Base-by-base conservation (phyloP, 30 jellyfish, hydroid and myxozoan species). In the Hydractinia echinata region DNA sequence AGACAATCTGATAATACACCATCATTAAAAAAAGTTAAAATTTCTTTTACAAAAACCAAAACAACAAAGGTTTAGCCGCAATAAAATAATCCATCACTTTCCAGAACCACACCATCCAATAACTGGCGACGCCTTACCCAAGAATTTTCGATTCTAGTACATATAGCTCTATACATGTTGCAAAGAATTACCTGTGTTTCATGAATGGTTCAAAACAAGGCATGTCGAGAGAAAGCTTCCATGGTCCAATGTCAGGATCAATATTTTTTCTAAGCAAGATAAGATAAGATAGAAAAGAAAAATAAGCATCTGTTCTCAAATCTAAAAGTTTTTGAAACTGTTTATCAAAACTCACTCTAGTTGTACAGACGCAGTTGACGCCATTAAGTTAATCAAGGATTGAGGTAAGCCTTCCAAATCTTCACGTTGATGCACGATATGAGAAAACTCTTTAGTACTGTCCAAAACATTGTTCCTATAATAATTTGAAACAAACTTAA, bases 161-260 rank as follows among this genome's bases (percentile, higher is more conserved):
- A 30, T 0, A 60, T 60, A 60, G 1, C 19, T 60, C 19, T 60
- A 13, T 60, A 16, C 19, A 0, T 16, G 70, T 60, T 68, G 53
- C 44, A 72, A 18, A 72, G 7, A 16, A 54, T 5, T 66, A 83
- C 96, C 96, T 88, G 90, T 83, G 94, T 51, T 83, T 88, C 96
- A 88, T 88, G 81, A 88, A 79, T 0, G 96, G 91, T 19, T 52
- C 94, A 79, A 16, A 88, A 66, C 92, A 88, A 7, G 89, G 90
- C 83, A 60, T 70, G 71, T 88, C 96, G n/a, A 88, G 90, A 10
- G 94, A 73, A 5, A 88, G 77, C 55, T 84, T 88, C 96, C 96
- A 88, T 7, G 96, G 96, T 5, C 96, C 96, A 72, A 6, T 13
- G 19, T 64, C 39, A 64, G 74, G 74, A 64, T 64, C 74, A 64